phyloP scores from a whole-genome alignment of 2,888 invertebrate species.

The Marronus borbonicus region DNA sequence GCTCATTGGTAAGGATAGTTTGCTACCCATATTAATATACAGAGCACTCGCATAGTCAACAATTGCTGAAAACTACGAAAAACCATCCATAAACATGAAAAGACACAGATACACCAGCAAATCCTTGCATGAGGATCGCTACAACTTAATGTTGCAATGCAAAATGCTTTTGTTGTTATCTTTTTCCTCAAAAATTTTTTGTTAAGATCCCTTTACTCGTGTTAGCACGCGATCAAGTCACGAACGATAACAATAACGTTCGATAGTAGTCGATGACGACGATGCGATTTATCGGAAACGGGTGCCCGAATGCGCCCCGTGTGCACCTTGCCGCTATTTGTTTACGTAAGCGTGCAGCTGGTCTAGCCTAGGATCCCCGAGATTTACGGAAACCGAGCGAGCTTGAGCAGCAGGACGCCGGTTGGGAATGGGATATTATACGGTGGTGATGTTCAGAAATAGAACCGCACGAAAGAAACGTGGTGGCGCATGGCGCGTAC shows the following conservation, averaged over 20 bases:
- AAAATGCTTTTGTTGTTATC: too few relatives aligned
- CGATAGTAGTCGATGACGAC: conserved; percentile 1
- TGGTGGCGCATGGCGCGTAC: conserved; percentile 27
- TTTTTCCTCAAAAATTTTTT: too few relatives aligned
- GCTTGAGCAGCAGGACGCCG: neutral
- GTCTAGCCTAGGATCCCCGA: conserved; percentile 40
- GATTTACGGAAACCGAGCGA: conserved; percentile 35
- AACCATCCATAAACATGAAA: too few relatives aligned
- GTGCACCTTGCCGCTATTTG: conserved; percentile 25
- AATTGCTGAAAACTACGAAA: too few relatives aligned
- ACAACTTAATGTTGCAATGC: too few relatives aligned
- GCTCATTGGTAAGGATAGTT: too few relatives aligned
- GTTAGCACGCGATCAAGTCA: neutral
- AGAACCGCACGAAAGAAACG: conserved; percentile 23
- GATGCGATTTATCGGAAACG: conserved; percentile 42
- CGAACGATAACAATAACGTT: conserved; percentile 20
- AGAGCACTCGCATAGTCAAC: too few relatives aligned
- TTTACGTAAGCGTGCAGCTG: conserved; percentile 43
- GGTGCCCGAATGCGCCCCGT: neutral
- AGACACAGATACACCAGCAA: too few relatives aligned
- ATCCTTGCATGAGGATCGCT: too few relatives aligned
- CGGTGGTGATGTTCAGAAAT: conserved; percentile 35
- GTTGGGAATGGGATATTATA: conserved; percentile 20
- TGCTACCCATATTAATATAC: too few relatives aligned
- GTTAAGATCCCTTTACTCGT: too few relatives aligned